phyloP scores from a whole-genome alignment of 2,113 vertebrate species.

The Scalopus aquaticus region DNA sequence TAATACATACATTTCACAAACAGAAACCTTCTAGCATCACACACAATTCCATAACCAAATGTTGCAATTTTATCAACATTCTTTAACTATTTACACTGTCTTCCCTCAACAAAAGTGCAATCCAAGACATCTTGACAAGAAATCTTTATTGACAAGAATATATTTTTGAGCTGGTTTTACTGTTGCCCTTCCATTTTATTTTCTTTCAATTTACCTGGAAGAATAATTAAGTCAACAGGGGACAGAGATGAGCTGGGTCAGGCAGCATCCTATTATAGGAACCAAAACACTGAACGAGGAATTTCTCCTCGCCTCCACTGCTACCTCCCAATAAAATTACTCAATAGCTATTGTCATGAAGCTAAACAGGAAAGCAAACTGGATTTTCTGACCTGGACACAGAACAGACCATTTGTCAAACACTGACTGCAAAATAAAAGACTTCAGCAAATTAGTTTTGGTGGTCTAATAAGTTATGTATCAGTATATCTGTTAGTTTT shows the following conservation, averaged over 20 bases:
- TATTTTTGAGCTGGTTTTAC: conserved; percentile 75
- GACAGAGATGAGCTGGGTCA: conserved; percentile 39
- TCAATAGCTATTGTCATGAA: conserved; percentile 34
- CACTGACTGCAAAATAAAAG: conserved; percentile 37
- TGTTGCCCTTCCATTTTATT: conserved; percentile 59
- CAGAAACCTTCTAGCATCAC: conserved; percentile 86
- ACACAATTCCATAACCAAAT: conserved; percentile 84
- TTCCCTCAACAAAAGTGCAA: conserved; percentile 87
- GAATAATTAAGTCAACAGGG: conserved; percentile 70
- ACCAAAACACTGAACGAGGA: conserved; percentile 47
- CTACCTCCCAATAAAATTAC: neutral
- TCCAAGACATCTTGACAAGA: conserved; percentile 82
- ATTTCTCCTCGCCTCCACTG: neutral
- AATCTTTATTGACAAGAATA: conserved; percentile 77
- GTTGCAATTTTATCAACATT: conserved; percentile 85
- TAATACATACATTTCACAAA: conserved; percentile 88
- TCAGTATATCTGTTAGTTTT: conserved; percentile 54
- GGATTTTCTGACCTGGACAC: neutral
- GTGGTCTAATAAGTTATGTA: conserved; percentile 35
- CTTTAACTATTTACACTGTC: conserved; percentile 87
- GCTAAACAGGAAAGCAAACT: conserved; percentile 55
- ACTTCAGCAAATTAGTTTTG: conserved; percentile 54
- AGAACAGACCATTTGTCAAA: neutral
- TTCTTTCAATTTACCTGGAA: conserved; percentile 77
- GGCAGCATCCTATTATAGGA: conserved; percentile 64